Evolutionary conservation across 2,113 vertebrate genomes (phyloP).

Genomic region (Carollia perspicillata): DNA sequence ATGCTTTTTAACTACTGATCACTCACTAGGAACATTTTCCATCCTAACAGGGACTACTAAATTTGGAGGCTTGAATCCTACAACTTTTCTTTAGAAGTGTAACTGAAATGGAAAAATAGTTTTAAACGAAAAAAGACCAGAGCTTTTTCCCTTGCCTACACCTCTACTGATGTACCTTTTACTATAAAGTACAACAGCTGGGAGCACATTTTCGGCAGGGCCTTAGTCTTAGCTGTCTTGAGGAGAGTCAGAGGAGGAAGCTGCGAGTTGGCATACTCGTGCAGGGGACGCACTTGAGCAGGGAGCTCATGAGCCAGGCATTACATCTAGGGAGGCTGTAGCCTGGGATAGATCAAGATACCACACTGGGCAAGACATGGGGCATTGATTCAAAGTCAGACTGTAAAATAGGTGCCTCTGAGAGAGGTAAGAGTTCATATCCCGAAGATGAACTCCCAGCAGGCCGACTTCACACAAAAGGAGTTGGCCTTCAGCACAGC

Average conservation of each 20-base stretch:
- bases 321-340: background rate
- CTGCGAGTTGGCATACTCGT: background rate
- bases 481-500: background rate
- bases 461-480: background rate
- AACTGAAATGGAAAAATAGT: slow-evolving; percentile 7
- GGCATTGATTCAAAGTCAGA: background rate
- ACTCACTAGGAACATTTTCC: background rate
- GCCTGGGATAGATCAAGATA: background rate
- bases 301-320: background rate
- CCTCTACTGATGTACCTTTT: background rate
- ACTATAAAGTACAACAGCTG: background rate
- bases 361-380: background rate
- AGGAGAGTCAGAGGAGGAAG: background rate
- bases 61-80: slow-evolving; percentile 36
- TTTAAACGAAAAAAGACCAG: background rate
- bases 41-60: background rate
- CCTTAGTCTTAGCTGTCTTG: background rate
- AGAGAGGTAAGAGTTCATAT: background rate
- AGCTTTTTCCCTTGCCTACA: background rate
- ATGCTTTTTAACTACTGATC: slow-evolving; percentile 34
- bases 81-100: background rate
- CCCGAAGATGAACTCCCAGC: background rate
- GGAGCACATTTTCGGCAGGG: background rate
- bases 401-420: background rate
- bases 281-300: background rate